Evolutionary conservation across 2,113 vertebrate genomes (phyloP).

Genomic region (Lycaon pictus): DNA sequence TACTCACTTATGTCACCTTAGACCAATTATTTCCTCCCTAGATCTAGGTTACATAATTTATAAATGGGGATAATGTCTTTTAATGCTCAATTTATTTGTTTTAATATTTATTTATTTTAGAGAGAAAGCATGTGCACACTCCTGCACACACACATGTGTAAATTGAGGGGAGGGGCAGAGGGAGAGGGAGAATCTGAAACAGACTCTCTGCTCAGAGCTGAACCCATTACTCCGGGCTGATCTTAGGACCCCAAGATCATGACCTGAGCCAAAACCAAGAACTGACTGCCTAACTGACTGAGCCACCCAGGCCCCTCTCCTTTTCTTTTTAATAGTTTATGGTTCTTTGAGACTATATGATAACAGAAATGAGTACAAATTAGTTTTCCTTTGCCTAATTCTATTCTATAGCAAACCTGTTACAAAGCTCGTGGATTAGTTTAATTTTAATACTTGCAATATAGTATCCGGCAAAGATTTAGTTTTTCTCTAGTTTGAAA

Average conservation of each 20-base stretch:
- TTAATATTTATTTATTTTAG: background rate
- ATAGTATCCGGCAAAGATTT: background rate
- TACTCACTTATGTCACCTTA: background rate
- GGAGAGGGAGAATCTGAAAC: background rate
- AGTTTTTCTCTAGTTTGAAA: background rate
- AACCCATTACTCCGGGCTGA: background rate
- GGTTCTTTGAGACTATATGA: background rate
- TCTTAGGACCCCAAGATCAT: background rate
- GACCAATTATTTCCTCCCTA: background rate
- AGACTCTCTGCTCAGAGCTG: background rate
- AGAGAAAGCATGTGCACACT: background rate
- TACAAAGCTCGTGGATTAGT: background rate
- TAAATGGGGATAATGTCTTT: background rate
- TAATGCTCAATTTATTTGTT: background rate
- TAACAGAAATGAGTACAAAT: background rate
- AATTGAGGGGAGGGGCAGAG: background rate
- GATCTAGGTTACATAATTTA: background rate
- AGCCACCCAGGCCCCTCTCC: background rate
- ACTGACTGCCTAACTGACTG: background rate
- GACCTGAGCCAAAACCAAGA: background rate
- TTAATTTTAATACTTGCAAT: background rate
- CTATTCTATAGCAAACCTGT: background rate
- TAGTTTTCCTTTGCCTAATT: background rate
- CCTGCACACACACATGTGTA: background rate
- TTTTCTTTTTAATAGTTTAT: background rate